A percentile compares a stretch with the other conserved stretches of the same genome.
These are phyloP conservation scores for Pollenia amentaria DNA, from an alignment of 2,888 invertebrate species.

Conservation along the genomic window DNA sequence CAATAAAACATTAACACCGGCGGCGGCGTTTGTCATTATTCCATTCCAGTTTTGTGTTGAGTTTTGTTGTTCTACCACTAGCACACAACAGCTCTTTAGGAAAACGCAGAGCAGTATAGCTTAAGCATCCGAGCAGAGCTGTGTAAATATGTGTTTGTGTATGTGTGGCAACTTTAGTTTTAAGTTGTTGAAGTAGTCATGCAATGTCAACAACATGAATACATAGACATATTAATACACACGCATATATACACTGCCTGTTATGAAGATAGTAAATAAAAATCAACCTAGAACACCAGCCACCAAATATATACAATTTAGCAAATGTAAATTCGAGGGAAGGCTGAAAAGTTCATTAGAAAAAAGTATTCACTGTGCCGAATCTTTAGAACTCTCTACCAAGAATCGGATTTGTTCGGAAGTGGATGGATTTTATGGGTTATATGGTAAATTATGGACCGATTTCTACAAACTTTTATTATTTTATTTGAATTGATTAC, in stretches of 20 bases:
- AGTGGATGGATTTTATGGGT: no score
- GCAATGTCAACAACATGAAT: slow-evolving; percentile 72
- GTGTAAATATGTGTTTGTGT: slow-evolving; percentile 19
- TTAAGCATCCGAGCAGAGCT: slow-evolving; percentile 33
- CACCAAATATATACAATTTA: slow-evolving; percentile 21
- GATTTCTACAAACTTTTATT: no score
- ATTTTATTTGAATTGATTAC: no score
- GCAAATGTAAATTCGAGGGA: background rate
- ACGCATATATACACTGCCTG: slow-evolving; percentile 73
- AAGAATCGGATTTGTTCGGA: no score
- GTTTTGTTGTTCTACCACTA: slow-evolving; percentile 59
- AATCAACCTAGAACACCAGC: slow-evolving; percentile 55
- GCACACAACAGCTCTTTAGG: slow-evolving; percentile 44
- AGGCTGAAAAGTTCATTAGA: slow-evolving; percentile 1
- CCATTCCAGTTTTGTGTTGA: slow-evolving; percentile 41
- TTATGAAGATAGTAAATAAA: slow-evolving; percentile 33
- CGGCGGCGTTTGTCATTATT: slow-evolving; percentile 70
- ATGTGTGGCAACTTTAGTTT: slow-evolving; percentile 58
- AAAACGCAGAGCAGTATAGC: slow-evolving; percentile 30
- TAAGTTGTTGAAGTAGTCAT: slow-evolving; percentile 62
- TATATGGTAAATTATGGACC: no score
- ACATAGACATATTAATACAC: slow-evolving; percentile 62
- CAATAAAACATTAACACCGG: slow-evolving; percentile 66
- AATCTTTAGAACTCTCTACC: no score
- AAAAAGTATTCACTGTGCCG: background rate